Evolutionary conservation across 2,113 vertebrate species (phyloP).

Genomic region (Etheostoma cragini): DNA sequence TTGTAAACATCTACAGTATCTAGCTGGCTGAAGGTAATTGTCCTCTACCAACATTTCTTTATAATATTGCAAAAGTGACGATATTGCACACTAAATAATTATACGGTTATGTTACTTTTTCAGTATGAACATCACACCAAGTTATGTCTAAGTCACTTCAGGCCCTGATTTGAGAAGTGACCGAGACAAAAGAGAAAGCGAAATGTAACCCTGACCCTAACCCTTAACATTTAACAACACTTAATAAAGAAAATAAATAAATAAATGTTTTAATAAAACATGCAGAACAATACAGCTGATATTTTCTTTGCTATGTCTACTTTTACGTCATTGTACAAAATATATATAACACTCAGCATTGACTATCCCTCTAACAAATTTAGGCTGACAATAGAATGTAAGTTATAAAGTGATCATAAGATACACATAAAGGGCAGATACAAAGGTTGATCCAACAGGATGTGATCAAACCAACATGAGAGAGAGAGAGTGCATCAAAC

Average conservation of each 20-base stretch:
- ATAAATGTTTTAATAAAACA: neutral
- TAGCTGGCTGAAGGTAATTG: neutral
- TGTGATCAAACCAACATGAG: slow-evolving; percentile 41
- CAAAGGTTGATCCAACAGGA: slow-evolving; percentile 38
- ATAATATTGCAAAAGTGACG: neutral
- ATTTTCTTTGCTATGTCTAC: neutral
- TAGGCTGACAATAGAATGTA: slow-evolving; percentile 5
- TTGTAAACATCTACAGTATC: neutral
- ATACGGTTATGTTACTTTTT: neutral
- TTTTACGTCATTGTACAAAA: neutral
- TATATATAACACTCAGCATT: neutral
- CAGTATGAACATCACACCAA: neutral
- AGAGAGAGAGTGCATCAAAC: slow-evolving; percentile 28
- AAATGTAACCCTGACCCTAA: no score
- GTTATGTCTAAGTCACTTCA: neutral
- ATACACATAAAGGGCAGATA: slow-evolving; percentile 35
- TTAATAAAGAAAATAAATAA: neutral
- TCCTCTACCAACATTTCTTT: neutral
- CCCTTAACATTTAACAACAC: neutral
- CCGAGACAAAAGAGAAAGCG: neutral
- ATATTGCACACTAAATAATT: neutral
- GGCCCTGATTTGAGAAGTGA: neutral
- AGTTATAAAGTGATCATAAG: slow-evolving; percentile 52
- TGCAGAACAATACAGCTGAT: neutral
- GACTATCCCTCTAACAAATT: neutral